Evolutionary conservation across 2,888 invertebrate species (phyloP), one percentile per base, ranked within the genome.

Genomic region (Drosophila vallismaia): DNA sequence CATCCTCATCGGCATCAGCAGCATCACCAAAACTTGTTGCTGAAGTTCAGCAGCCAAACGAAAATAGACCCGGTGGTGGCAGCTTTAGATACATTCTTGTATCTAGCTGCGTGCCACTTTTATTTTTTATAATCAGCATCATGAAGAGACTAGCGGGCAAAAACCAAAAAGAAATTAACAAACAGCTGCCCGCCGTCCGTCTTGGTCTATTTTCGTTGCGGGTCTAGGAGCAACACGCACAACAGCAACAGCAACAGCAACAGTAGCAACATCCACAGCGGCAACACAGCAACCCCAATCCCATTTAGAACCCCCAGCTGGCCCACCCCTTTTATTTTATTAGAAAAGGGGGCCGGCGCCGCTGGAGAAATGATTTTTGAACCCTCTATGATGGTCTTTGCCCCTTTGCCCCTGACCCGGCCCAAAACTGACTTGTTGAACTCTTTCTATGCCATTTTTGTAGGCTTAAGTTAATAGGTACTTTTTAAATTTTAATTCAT

Each of bases 381-480:
- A 69, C 44, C 68, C 49, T 54, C 54, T 55, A 71, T 71, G 64
- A 71, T 71, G 71, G 71, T 71, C 71, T 71, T 49, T 58, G 49
- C 44, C 51, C 58, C 40, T 12, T 50, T 46, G 74, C 71, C 78
- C 76, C 74, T 83, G 59, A 63, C 67, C 45, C 52, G 36, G 44
- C 29, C 44, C 49, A 2, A 36, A 36, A 36, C 38, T 55, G 62
- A 63, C 52, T 60, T 73, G 83, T 83, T 83, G 67, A 72, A 76
- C 74, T 68, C 67, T 73, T 87, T 81, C 76, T 75, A 82, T 78
- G 72, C 79, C 79, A 78, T 74, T 77, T 84, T 84, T 86, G 70
- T 72, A 85, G 85, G 79, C 74, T 59, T 89, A 90, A 88, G 88
- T 81, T 77, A 74, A 82, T 89, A 89, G 90, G 85, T 88, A 89